These are phyloP conservation scores for Nycticryphes semicollaris DNA, from an alignment of 2,113 vertebrate genomes.

Conservation along the genomic window DNA sequence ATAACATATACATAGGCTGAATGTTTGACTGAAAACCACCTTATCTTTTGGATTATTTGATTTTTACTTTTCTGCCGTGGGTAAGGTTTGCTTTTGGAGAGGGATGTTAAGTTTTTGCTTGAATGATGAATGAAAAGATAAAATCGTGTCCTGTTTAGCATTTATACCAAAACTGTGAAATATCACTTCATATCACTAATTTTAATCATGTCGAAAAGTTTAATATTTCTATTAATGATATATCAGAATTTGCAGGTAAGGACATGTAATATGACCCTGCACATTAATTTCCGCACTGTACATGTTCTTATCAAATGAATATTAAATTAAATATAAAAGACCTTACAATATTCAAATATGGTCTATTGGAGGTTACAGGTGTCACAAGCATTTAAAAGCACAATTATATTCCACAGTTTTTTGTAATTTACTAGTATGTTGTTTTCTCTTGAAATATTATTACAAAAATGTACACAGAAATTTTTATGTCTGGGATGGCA, in stretches of 20 bases:
- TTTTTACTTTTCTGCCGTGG: background rate
- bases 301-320: background rate
- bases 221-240: background rate
- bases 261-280: background rate
- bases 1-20: background rate
- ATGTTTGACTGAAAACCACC: background rate
- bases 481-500: background rate
- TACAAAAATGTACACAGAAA: background rate
- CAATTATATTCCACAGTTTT: background rate
- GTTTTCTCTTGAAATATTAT: background rate
- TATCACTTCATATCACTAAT: background rate
- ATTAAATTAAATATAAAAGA: background rate
- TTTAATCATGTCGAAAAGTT: background rate
- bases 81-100: background rate
- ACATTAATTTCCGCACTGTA: background rate
- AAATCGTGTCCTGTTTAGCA: background rate
- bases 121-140: background rate
- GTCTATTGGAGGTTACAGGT: background rate
- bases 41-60: background rate
- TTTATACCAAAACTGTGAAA: background rate
- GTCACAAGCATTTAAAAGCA: background rate
- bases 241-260: background rate
- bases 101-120: background rate
- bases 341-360: background rate
- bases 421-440: background rate